Evolutionary conservation across 2,797 vertebrate species (phyloP).

Genomic region (Pogonophryne albipinna): DNA sequence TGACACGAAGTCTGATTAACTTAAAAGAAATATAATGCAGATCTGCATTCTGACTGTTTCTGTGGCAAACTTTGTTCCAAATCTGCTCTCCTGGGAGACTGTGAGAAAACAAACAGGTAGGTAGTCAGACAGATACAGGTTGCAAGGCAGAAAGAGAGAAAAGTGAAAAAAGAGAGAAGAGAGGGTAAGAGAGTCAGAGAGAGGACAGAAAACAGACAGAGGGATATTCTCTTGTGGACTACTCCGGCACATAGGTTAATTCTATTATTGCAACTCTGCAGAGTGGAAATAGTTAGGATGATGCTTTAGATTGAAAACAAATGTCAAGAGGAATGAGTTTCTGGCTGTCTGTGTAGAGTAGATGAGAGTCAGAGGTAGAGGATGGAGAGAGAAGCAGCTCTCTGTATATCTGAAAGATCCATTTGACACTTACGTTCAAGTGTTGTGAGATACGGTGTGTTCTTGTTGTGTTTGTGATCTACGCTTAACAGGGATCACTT

Average conservation of each 20-base stretch:
- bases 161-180: neutral
- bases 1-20: neutral
- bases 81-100: neutral
- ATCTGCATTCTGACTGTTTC: neutral
- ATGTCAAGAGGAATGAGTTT: slow-evolving; percentile 81
- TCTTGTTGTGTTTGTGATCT: neutral
- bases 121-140: slow-evolving; percentile 22
- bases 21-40: neutral
- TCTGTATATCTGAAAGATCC: neutral
- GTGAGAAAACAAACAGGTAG: slow-evolving; percentile 10
- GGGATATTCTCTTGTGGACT: slow-evolving; percentile 52
- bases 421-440: neutral
- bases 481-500: slow-evolving; percentile 6
- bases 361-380: slow-evolving; percentile 8
- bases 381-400: neutral
- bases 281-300: slow-evolving; percentile 78
- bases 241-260: slow-evolving; percentile 78
- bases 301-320: slow-evolving; percentile 85
- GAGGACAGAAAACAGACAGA: slow-evolving; percentile 56
- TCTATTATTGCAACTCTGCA: slow-evolving; percentile 81
- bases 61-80: neutral
- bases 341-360: slow-evolving; percentile 37
- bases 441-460: neutral
- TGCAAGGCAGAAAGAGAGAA: slow-evolving; percentile 24
- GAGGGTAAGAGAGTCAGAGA: slow-evolving; percentile 16